phyloP scores from a whole-genome alignment of 2,797 vertebrate genomes.

The Chrosomus eos region DNA sequence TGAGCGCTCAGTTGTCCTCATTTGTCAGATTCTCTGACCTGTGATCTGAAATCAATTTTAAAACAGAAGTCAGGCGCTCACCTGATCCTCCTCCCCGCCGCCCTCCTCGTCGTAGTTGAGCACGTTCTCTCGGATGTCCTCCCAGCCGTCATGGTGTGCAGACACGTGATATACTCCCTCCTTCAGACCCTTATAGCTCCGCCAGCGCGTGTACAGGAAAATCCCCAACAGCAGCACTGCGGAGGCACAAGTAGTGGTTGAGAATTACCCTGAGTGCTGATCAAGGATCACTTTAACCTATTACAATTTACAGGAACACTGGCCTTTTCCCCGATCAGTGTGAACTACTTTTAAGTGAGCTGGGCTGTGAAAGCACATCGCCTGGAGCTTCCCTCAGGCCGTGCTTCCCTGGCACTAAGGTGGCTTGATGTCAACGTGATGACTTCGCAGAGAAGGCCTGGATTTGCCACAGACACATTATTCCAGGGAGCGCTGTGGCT shows the following conservation, averaged over 20 bases:
- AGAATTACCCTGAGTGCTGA: conserved; percentile 13
- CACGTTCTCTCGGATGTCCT: conserved; percentile 89
- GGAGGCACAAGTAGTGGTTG: conserved; percentile 54
- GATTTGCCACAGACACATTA: conserved; percentile 47
- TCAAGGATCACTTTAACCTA: conserved; percentile 3
- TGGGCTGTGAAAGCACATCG: conserved; percentile 21
- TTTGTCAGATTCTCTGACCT: background rate
- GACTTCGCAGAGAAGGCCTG: conserved; percentile 32
- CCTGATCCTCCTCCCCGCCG: conserved; percentile 89
- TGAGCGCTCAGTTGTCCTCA: background rate
- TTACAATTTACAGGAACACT: background rate
- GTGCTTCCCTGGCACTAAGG: conserved; percentile 14
- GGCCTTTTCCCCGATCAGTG: conserved; percentile 24
- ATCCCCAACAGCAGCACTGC: conserved; percentile 82
- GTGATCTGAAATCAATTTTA: conserved; percentile 31
- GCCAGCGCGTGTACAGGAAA: conserved; percentile 84
- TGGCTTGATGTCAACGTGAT: conserved; percentile 39
- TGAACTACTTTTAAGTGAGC: conserved; percentile 24
- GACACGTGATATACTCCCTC: conserved; percentile 81
- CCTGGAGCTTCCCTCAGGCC: conserved; percentile 24
- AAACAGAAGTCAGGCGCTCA: conserved; percentile 64
- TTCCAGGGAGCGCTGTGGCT: conserved; percentile 40
- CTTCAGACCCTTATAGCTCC: conserved; percentile 79
- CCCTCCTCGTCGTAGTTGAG: conserved; percentile 92
- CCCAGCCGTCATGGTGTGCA: conserved; percentile 83